Evolutionary conservation across 2,888 invertebrate species (phyloP).

Genomic region (Ornithoptera alexandrae): DNA sequence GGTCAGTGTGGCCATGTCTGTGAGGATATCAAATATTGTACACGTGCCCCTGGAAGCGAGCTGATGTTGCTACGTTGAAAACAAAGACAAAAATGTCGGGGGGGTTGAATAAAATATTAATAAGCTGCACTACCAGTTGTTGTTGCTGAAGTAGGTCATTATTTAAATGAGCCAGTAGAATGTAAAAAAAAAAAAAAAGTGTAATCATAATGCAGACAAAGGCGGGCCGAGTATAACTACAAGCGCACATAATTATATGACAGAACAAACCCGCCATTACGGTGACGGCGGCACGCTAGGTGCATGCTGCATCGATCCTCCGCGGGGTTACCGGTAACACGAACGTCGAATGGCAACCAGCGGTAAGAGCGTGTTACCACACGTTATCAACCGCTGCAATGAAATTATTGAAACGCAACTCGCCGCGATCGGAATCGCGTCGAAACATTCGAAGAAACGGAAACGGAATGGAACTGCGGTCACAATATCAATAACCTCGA

Average conservation of each 20-base stretch:
- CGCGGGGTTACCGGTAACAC: constrained; percentile 33
- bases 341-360: constrained; percentile 5
- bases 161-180: constrained; percentile 15
- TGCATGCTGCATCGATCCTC: constrained; percentile 45
- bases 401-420: not conserved
- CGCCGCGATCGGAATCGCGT: too few species aligned
- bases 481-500: too few species aligned
- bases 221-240: constrained; percentile 32
- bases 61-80: too few species aligned
- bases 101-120: too few species aligned
- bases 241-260: constrained; percentile 34
- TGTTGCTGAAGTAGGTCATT: constrained; percentile 14
- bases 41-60: too few species aligned
- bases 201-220: constrained; percentile 14
- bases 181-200: constrained; percentile 4
- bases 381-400: not conserved
- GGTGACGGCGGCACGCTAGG: constrained; percentile 49
- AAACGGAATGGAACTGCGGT: too few species aligned
- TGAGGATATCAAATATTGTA: too few species aligned
- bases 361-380: not conserved
- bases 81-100: too few species aligned
- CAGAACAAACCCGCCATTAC: constrained; percentile 25
- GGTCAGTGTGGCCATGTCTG: too few species aligned
- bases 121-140: too few species aligned
- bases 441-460: too few species aligned